Percentiles rank a stretch among this genome's conserved stretches.
Evolutionary conservation across 2,888 invertebrate species (phyloP).

Genomic region (Tridacna gigas): DNA sequence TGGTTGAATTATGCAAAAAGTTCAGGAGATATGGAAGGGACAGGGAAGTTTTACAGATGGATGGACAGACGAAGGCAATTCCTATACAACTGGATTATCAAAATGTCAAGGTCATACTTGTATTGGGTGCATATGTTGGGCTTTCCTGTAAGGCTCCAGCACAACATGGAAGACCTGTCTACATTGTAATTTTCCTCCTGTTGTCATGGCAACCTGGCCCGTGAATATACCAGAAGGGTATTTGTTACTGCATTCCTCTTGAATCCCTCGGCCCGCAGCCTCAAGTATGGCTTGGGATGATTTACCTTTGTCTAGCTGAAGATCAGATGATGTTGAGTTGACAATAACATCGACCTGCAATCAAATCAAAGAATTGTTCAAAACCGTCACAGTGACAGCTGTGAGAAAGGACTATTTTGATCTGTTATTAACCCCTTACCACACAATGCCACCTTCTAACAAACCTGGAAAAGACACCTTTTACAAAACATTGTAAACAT

Average conservation of each 20-base stretch:
- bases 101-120: neutral
- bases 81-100: too few relatives aligned
- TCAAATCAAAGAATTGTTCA: too few relatives aligned
- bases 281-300: conserved; percentile 70
- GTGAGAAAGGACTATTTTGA: too few relatives aligned
- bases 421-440: too few relatives aligned
- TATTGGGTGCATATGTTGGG: conserved; percentile 14
- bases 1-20: too few relatives aligned
- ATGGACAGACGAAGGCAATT: too few relatives aligned
- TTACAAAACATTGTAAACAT: too few relatives aligned
- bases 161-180: conserved; percentile 65
- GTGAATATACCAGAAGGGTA: conserved; percentile 68
- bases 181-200: conserved; percentile 67
- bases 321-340: conserved; percentile 71
- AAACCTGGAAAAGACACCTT: too few relatives aligned
- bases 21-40: too few relatives aligned
- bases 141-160: conserved; percentile 49
- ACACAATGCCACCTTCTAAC: too few relatives aligned
- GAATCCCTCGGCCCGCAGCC: conserved; percentile 65
- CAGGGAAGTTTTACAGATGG: too few relatives aligned
- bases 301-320: conserved; percentile 71
- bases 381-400: too few relatives aligned
- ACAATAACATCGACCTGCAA: conserved; percentile 77
- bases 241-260: conserved; percentile 63
- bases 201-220: conserved; percentile 71